Base-by-base conservation (phyloP, 1,140 invertebrate species). In the Phocides pigmalion region DNA sequence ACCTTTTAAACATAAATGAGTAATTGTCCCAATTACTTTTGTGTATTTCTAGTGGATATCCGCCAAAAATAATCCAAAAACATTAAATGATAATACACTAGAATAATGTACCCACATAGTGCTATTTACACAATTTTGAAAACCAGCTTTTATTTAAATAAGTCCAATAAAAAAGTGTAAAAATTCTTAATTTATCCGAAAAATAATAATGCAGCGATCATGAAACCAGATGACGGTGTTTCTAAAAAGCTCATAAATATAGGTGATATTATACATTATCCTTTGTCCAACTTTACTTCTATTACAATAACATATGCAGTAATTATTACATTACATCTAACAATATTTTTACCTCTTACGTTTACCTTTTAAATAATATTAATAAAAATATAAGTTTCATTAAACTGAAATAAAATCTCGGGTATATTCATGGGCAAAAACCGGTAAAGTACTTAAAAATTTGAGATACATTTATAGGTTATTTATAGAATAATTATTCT, bases 161-260 rank as follows among this genome's bases (percentile, higher is more conserved):
- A 20, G 12, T 5, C 20, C 32, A 28, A 53, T 19, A 17, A 8
- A 3, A 50, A 15, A 15, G 22, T 28, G 25, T 2, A 8, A 28
- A 44, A 5, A 17, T 1, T 11, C 20, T 53, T 19, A 53, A 39
- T 37, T 41, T 41, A 54, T 22, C 15, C 15, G 46, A 49, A 49
- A 35, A 28, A 41, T 12, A 41, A 15, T 14, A 32, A 47, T 56
- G 28, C 54, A 49, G 28, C 46, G 32, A 17, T 41, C 9, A 58
- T 64, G 51, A 50, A 49, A 42, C 53, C 51, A 70, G 20, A 73
- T 75, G 72, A 66, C 64, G 72, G 61, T 72, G 74, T 71, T 63
- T 71, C 66, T 82, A 82, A 47, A 14, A 85, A 85, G 82, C 82
- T 49, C 49, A 65, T 42, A 28, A 28, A 28, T 28, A 66, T 54